A percentile compares a stretch with the other conserved stretches of the same genome.
phyloP scores from a whole-genome alignment of 2,113 vertebrate species.

The Danionella cerebrum region DNA sequence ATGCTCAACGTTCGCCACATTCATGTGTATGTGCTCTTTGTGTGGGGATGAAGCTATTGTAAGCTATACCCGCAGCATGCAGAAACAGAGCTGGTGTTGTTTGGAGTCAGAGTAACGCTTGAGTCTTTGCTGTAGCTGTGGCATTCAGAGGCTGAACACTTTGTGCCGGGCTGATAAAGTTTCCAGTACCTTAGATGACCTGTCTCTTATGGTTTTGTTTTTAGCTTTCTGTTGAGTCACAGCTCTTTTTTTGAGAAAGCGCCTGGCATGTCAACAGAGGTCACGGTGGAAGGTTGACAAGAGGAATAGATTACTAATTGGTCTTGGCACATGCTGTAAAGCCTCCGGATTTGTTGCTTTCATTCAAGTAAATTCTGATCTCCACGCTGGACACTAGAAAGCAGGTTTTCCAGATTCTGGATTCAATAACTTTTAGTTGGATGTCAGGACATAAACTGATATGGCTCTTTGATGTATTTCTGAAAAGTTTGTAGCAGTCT shows the following conservation, averaged over 20 bases:
- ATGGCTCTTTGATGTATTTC: no score
- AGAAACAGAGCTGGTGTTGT: conserved; percentile 33
- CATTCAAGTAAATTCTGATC: conserved; percentile 10
- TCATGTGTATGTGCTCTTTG: conserved; percentile 31
- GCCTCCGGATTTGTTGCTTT: background rate
- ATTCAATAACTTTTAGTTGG: no score
- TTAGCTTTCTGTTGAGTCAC: conserved; percentile 9
- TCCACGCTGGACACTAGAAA: conserved; percentile 3
- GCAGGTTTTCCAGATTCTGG: conserved; percentile 37
- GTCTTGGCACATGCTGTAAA: background rate
- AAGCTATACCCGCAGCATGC: conserved; percentile 37
- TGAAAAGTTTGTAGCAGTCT: no score
- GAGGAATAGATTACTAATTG: conserved; percentile 12
- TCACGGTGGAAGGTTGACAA: conserved; percentile 4
- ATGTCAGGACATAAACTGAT: no score
- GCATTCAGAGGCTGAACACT: conserved; percentile 19
- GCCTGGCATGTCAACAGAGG: conserved; percentile 1
- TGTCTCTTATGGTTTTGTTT: conserved; percentile 11
- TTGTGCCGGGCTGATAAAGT: conserved; percentile 27
- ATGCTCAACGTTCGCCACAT: conserved; percentile 27
- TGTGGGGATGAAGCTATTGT: conserved; percentile 36
- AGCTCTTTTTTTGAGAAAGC: background rate
- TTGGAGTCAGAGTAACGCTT: conserved; percentile 16
- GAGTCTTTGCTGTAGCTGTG: conserved; percentile 14
- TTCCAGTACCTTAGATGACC: conserved; percentile 16